Evolutionary conservation across 2,888 invertebrate genomes (phyloP), one percentile per base, ranked within the genome.

Genomic region (Cotesia congregata): DNA sequence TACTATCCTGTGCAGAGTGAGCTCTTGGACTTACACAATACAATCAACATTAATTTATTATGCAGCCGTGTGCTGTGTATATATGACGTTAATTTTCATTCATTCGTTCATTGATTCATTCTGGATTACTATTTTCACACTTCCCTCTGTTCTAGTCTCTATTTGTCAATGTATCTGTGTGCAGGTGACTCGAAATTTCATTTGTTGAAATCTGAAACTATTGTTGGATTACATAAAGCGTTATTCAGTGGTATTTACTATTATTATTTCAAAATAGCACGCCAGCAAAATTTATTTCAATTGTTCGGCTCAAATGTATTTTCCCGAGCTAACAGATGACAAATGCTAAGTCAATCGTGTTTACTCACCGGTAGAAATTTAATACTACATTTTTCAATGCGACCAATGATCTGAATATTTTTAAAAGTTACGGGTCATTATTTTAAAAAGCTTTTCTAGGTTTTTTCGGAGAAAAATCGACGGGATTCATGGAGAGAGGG

Each of bases 11-110:
- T 30, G 3, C 30, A 30, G 3, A 4, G 30, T 30, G 30, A 30
- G 30, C 38, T 65, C 65, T 62, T 50, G 9, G 12, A 50, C 50
- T 50, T 50, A 50, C 6, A 12, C 50, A 50, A 50, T 50, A 12
- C 50, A 50, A 50, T 50, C 50, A 50, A 50, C 50, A 50, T 83
- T 83, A 86, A 87, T 87, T 87, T 86, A 87, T 87, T 87, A 87
- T 87, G 85, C 85, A 84, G 85, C 86, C 84, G 83, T 50, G 12
- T 50, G 7, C 0, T 50, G 6, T 84, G 85, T 83, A 30, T 83
- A 85, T 72, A 82, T 81, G 68, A 83, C 86, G 84, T 86, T 86
- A 86, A 86, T 86, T 85, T 85, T 82, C 83, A 83, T 83, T 39
- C 20, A 39, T 41, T 38, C 38, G 30, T 30, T 30, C 30, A 30